Conservation (phyloP, 2,888 invertebrate genomes). For the Blera fallax region DNA sequence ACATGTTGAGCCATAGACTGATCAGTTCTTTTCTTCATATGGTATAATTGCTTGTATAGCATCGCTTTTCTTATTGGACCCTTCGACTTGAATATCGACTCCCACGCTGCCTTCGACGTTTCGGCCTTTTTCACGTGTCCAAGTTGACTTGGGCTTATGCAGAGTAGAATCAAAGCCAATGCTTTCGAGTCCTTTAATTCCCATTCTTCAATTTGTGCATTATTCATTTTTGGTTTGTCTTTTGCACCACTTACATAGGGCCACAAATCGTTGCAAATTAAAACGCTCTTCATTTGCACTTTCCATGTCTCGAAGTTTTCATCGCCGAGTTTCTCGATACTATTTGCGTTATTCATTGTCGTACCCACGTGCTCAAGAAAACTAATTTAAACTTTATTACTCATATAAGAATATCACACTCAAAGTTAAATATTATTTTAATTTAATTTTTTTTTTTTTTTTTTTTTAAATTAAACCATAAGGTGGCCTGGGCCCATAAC, state of each 20-base stretch:
- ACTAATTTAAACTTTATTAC: background rate
- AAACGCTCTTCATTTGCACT: constrained; percentile 25
- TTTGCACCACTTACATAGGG: constrained; percentile 3
- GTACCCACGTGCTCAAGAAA: background rate
- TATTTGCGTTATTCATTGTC: background rate
- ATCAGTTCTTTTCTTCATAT: constrained; percentile 14
- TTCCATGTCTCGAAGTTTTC: constrained; percentile 40
- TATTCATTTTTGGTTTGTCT: background rate
- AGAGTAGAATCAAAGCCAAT: constrained; percentile 29
- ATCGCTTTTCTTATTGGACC: constrained; percentile 30
- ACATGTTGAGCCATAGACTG: constrained; percentile 27
- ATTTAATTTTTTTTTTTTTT: background rate
- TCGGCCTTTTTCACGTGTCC: constrained; percentile 27
- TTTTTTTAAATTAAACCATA: background rate
- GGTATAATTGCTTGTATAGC: constrained; percentile 28
- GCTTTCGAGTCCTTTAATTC: constrained; percentile 26
- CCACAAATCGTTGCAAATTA: constrained; percentile 46
- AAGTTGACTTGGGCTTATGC: constrained; percentile 25
- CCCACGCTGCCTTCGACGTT: constrained; percentile 20
- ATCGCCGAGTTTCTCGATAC: constrained; percentile 11
- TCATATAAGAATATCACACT: background rate
- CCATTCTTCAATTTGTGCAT: background rate
- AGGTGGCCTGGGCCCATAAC: background rate
- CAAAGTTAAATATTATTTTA: background rate
- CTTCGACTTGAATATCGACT: constrained; percentile 19